These are phyloP conservation scores for Petroica traversi DNA, from an alignment of 2,113 vertebrate species.

Conservation along the genomic window DNA sequence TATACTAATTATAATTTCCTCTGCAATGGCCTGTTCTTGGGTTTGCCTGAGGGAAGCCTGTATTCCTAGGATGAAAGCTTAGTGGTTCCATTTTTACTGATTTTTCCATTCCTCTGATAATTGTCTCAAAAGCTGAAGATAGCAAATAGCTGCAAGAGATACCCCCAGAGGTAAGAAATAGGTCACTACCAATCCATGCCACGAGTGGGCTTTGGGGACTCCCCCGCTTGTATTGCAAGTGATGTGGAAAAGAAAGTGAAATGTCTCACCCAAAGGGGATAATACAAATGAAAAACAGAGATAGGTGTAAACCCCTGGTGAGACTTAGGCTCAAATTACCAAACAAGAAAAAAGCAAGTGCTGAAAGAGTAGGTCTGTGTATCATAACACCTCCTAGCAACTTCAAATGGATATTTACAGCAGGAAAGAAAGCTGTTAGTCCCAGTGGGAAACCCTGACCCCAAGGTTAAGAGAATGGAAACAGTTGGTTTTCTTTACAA, in stretches of 20 bases:
- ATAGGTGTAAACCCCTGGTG: background rate
- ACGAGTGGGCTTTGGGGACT: background rate
- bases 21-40: background rate
- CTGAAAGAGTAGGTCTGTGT: slow-evolving; percentile 1
- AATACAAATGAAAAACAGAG: background rate
- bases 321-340: background rate
- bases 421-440: slow-evolving; percentile 30
- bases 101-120: background rate
- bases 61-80: background rate
- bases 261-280: background rate
- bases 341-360: background rate
- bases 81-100: background rate
- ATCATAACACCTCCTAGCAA: slow-evolving; percentile 17
- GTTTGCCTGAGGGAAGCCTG: background rate
- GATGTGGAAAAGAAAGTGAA: slow-evolving; percentile 3
- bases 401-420: slow-evolving; percentile 20
- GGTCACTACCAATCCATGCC: background rate
- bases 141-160: background rate
- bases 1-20: background rate
- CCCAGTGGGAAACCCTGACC: slow-evolving; percentile 38
- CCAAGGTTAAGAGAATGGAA: slow-evolving; percentile 30
- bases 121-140: slow-evolving; percentile 12
- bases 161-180: background rate
- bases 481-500: slow-evolving; percentile 16
- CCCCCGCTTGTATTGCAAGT: slow-evolving; percentile 22